phyloP scores from a whole-genome alignment of 2,113 vertebrate species.

The Microcebus lehilahytsara region DNA sequence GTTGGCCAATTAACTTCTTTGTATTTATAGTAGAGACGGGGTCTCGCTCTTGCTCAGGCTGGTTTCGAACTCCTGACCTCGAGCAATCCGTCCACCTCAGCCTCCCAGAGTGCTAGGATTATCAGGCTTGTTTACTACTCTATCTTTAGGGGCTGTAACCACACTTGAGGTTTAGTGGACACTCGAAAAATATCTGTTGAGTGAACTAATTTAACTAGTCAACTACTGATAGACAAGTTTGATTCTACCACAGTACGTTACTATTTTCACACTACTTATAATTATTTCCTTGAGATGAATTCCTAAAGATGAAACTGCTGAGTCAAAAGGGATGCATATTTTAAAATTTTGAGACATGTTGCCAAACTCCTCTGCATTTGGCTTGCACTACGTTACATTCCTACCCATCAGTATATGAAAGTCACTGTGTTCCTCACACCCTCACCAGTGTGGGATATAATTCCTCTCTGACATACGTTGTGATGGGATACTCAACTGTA shows the following conservation, averaged over 20 bases:
- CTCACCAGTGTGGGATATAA: background rate
- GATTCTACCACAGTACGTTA: background rate
- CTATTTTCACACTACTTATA: background rate
- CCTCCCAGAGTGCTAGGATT: too few species aligned
- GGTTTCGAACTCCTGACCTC: too few species aligned
- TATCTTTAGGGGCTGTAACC: too few species aligned
- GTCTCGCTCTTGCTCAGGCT: too few species aligned
- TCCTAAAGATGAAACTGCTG: background rate
- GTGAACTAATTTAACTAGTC: background rate
- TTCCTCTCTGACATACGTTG: background rate
- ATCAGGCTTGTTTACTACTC: too few species aligned
- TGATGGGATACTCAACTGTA: background rate
- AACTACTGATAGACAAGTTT: background rate
- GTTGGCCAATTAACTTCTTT: too few species aligned
- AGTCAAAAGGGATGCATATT: background rate
- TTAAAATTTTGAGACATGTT: background rate
- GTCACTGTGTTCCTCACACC: background rate
- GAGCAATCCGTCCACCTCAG: too few species aligned
- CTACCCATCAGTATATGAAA: background rate
- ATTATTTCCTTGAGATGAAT: slow-evolving; percentile 16
- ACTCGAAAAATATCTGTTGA: background rate
- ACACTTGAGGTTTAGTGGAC: too few species aligned
- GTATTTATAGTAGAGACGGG: too few species aligned
- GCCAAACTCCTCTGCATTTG: background rate
- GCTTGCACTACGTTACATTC: background rate